Conservation (phyloP, 1,140 invertebrate genomes). For the Calephelis virginiensis region DNA sequence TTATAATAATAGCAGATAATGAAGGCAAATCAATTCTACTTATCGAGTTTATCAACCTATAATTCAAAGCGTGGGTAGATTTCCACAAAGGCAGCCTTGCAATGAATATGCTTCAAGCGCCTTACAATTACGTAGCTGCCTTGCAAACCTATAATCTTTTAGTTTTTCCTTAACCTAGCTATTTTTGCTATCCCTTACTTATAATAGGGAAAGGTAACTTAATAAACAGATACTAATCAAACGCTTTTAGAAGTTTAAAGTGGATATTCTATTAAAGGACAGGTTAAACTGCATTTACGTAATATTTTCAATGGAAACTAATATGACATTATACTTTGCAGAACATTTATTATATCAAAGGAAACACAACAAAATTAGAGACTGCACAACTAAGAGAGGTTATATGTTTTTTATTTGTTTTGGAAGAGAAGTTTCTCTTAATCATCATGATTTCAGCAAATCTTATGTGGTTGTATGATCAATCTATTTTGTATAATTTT, state of each 20-base stretch:
- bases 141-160: conserved; percentile 44
- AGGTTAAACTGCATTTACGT: too few relatives aligned
- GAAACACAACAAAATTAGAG: too few relatives aligned
- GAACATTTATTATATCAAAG: too few relatives aligned
- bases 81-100: conserved; percentile 33
- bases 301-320: too few relatives aligned
- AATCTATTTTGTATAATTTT: too few relatives aligned
- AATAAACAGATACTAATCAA: not conserved
- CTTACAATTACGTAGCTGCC: conserved; percentile 8
- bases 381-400: too few relatives aligned
- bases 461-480: too few relatives aligned
- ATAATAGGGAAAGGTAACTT: not conserved
- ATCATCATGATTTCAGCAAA: too few relatives aligned
- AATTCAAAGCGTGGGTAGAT: conserved; percentile 45
- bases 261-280: too few relatives aligned
- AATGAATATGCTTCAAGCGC: conserved; percentile 28
- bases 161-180: conserved; percentile 37
- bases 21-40: conserved; percentile 39
- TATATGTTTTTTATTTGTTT: too few relatives aligned
- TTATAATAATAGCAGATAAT: conserved; percentile 22
- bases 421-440: too few relatives aligned
- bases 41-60: conserved; percentile 44
- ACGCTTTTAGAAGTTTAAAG: not conserved
- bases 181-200: conserved; percentile 12
- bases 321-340: too few relatives aligned